Percentiles rank a stretch among this genome's conserved stretches.
These are phyloP conservation scores for Podiceps cristatus DNA, from an alignment of 2,113 vertebrate species.

Conservation along the genomic window DNA sequence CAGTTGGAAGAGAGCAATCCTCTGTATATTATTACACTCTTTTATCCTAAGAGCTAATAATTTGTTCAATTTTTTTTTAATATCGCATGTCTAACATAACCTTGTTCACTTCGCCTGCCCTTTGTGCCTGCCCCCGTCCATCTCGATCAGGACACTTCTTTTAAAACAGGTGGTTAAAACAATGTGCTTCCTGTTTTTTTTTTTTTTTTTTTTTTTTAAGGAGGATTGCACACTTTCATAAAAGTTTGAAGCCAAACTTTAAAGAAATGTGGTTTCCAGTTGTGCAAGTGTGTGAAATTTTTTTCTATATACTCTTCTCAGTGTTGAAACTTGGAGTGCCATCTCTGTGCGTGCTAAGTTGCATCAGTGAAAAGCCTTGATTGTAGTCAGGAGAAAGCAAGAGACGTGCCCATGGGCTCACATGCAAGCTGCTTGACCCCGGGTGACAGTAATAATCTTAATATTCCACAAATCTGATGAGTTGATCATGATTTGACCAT, in stretches of 20 bases:
- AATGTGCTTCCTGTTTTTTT: background rate
- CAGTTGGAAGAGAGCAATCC: background rate
- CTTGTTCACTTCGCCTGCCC: background rate
- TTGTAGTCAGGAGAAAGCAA: background rate
- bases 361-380: background rate
- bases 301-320: background rate
- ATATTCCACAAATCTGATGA: background rate
- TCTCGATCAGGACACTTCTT: background rate
- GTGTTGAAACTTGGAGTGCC: background rate
- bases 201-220: background rate
- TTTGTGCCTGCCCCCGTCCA: background rate
- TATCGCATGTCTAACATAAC: background rate
- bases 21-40: background rate
- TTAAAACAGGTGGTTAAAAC: background rate
- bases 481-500: background rate
- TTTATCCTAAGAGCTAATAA: conserved; percentile 7
- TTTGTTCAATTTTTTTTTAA: background rate
- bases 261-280: background rate
- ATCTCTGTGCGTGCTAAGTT: background rate
- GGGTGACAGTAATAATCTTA: background rate
- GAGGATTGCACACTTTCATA: background rate
- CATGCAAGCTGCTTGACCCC: background rate
- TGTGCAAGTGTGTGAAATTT: background rate
- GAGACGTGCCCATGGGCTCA: background rate
- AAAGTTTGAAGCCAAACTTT: background rate